Percentiles rank a stretch among this genome's conserved stretches.
phyloP scores from a whole-genome alignment of 1,140 invertebrate genomes.

The Archivesica marissinica region DNA sequence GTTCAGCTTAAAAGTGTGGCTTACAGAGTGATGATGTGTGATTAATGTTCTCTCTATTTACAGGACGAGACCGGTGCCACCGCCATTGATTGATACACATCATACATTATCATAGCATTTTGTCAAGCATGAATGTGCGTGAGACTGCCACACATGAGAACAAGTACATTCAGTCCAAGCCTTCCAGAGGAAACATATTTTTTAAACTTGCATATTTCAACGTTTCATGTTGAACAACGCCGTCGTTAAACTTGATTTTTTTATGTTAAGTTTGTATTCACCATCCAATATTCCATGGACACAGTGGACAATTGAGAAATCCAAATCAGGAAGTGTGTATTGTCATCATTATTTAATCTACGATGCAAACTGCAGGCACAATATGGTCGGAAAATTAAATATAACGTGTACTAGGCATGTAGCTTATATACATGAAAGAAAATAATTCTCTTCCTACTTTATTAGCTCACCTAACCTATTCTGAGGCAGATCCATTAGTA shows the following conservation, averaged over 20 bases:
- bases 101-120: slow-evolving; percentile 19
- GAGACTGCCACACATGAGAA: background rate
- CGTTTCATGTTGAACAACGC: background rate
- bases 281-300: background rate
- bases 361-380: background rate
- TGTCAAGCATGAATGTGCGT: slow-evolving; percentile 10
- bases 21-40: background rate
- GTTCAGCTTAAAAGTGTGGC: too few relatives aligned
- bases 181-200: background rate
- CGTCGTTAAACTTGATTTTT: background rate
- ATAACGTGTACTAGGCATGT: background rate
- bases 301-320: background rate
- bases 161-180: background rate
- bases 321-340: background rate
- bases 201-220: background rate
- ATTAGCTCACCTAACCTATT: too few relatives aligned
- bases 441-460: background rate
- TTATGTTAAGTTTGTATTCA: background rate
- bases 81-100: slow-evolving; percentile 41
- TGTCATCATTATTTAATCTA: slow-evolving; percentile 4
- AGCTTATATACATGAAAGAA: background rate
- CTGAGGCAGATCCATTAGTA: too few relatives aligned
- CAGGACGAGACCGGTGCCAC: slow-evolving; percentile 49
- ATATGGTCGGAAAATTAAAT: background rate
- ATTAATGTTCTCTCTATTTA: background rate